Conservation (phyloP, 2,113 vertebrate species). For the Halcyon senegalensis region DNA sequence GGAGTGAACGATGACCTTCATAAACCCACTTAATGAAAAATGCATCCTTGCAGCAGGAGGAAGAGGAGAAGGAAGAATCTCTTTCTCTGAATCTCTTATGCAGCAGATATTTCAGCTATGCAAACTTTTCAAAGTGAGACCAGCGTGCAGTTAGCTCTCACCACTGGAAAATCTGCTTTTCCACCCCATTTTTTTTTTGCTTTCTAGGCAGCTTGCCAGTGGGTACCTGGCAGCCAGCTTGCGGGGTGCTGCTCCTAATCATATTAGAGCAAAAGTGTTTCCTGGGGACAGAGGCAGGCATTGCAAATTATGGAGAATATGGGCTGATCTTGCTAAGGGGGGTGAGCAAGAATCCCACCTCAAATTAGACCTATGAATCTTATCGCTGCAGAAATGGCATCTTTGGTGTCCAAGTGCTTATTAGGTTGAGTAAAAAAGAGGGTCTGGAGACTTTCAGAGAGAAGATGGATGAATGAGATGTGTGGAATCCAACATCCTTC, state of each 20-base stretch:
- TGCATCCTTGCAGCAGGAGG: not conserved
- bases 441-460: not conserved
- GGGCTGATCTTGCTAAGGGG: not conserved
- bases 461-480: not conserved
- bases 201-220: slow-evolving; percentile 26
- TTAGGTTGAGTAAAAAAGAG: not conserved
- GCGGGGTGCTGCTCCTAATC: not conserved
- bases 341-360: not conserved
- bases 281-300: not conserved
- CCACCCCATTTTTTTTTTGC: slow-evolving; percentile 9
- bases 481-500: not conserved
- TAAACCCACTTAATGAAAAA: not conserved
- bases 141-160: not conserved
- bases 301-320: not conserved
- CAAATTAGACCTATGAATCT: not conserved
- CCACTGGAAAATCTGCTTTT: slow-evolving; percentile 51
- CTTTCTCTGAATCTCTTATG: not conserved
- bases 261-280: not conserved
- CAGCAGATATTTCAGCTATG: not conserved
- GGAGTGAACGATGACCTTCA: not conserved
- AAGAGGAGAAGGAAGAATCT: not conserved
- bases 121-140: not conserved
- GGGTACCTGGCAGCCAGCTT: not conserved
- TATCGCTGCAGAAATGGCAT: not conserved
- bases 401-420: not conserved